phyloP scores from a whole-genome alignment of 2,113 vertebrate species.

The Mesocricetus auratus region DNA sequence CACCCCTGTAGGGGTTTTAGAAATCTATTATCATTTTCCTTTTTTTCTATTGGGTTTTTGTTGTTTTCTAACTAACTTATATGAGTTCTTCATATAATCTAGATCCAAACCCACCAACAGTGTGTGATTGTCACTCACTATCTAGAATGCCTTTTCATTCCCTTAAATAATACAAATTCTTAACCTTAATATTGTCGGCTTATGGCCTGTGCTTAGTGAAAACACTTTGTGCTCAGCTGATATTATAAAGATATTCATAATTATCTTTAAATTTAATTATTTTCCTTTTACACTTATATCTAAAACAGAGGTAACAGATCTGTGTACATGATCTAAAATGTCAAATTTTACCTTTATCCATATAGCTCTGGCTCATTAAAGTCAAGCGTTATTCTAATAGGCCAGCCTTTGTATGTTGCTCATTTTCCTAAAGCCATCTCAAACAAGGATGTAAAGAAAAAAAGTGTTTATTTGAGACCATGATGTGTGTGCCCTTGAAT shows the following conservation, averaged over 20 bases:
- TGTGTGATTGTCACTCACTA: not conserved
- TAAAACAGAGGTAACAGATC: not conserved
- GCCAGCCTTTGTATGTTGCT: not conserved
- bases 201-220: not conserved
- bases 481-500: not conserved
- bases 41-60: not conserved
- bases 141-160: not conserved
- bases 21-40: not conserved
- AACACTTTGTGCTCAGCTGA: not conserved
- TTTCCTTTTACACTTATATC: not conserved
- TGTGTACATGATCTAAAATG: not conserved
- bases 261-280: not conserved
- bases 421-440: not conserved
- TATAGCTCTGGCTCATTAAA: not conserved
- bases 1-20: not conserved
- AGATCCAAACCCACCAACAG: not conserved
- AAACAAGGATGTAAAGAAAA: not conserved
- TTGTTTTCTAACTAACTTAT: not conserved
- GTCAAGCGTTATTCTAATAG: not conserved
- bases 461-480: not conserved
- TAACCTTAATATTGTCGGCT: not conserved
- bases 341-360: not conserved
- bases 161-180: not conserved
- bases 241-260: not conserved
- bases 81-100: not conserved